Evolutionary conservation across 2,113 vertebrate genomes (phyloP).

Genomic region (Bufo gargarizans): DNA sequence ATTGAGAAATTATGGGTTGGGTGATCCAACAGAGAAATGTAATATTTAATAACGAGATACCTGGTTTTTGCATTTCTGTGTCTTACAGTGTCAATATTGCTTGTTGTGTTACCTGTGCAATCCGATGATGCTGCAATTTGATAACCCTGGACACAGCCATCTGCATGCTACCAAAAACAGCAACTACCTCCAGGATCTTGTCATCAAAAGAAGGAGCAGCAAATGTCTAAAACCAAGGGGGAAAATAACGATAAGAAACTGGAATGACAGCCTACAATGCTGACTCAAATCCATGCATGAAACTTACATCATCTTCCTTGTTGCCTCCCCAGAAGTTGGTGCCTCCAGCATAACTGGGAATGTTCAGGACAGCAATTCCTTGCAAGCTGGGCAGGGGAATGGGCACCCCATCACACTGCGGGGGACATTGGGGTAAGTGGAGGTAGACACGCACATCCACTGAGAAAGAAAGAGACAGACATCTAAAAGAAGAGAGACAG

Average conservation of each 20-base stretch:
- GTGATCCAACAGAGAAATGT: no score
- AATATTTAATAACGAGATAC: no score
- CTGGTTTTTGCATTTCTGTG: no score
- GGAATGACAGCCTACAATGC: neutral
- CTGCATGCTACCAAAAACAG: slow-evolving; percentile 98
- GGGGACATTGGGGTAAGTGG: neutral
- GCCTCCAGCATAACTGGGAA: slow-evolving; percentile 92
- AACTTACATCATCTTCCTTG: slow-evolving; percentile 92
- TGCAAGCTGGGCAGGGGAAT: slow-evolving; percentile 93
- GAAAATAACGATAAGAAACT: neutral
- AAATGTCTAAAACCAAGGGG: slow-evolving; percentile 80
- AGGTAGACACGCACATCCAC: slow-evolving; percentile 21
- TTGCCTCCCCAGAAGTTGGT: slow-evolving; percentile 98
- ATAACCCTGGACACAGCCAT: slow-evolving; percentile 97
- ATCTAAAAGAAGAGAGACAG: slow-evolving; percentile 53
- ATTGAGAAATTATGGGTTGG: no score
- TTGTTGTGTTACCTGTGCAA: slow-evolving; percentile 84
- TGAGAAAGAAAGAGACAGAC: slow-evolving; percentile 49
- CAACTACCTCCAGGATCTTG: slow-evolving; percentile 96
- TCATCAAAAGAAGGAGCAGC: slow-evolving; percentile 95
- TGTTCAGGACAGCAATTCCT: slow-evolving; percentile 93
- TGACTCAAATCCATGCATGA: neutral
- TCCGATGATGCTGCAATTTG: slow-evolving; percentile 94
- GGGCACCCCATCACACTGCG: slow-evolving; percentile 87
- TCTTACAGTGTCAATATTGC: no score